These are phyloP conservation scores for Ypsolopha scabrella DNA, from an alignment of 2,888 invertebrate species.

Conservation along the genomic window DNA sequence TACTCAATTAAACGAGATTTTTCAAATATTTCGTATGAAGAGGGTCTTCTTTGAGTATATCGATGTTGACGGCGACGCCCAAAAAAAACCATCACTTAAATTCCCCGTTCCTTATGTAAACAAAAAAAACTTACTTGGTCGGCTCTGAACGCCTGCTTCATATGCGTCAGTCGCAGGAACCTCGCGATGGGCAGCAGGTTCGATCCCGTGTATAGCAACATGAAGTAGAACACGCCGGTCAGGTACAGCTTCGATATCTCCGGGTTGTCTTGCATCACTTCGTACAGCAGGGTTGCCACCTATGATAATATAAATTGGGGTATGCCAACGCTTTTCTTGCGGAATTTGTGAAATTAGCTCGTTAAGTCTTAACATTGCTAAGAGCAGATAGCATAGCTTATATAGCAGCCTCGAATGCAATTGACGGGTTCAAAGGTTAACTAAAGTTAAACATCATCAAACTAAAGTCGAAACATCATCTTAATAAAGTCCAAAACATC, in stretches of 20 bases:
- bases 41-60: too few relatives aligned
- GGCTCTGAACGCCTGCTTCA: conserved; percentile 93
- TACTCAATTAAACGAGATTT: too few relatives aligned
- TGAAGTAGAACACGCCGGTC: conserved; percentile 97
- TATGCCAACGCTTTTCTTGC: not conserved
- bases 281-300: conserved; percentile 89
- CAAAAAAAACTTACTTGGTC: conserved; percentile 77
- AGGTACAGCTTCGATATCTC: conserved; percentile 93
- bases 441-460: too few relatives aligned
- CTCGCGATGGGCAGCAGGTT: conserved; percentile 96
- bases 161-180: conserved; percentile 94
- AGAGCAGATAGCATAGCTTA: too few relatives aligned
- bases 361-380: too few relatives aligned
- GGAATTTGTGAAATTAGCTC: too few relatives aligned
- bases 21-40: too few relatives aligned
- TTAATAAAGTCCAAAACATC: too few relatives aligned
- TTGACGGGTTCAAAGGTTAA: too few relatives aligned
- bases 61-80: not conserved
- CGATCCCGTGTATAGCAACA: conserved; percentile 98
- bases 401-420: too few relatives aligned
- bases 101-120: not conserved
- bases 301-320: conserved; percentile 15
- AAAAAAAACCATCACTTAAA: not conserved
- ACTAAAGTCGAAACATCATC: too few relatives aligned
- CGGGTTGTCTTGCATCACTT: conserved; percentile 96